A percentile compares a stretch with the other conserved stretches of the same genome.
These are phyloP conservation scores for Polypterus senegalus DNA, from an alignment of 2,113 vertebrate species.

Conservation along the genomic window DNA sequence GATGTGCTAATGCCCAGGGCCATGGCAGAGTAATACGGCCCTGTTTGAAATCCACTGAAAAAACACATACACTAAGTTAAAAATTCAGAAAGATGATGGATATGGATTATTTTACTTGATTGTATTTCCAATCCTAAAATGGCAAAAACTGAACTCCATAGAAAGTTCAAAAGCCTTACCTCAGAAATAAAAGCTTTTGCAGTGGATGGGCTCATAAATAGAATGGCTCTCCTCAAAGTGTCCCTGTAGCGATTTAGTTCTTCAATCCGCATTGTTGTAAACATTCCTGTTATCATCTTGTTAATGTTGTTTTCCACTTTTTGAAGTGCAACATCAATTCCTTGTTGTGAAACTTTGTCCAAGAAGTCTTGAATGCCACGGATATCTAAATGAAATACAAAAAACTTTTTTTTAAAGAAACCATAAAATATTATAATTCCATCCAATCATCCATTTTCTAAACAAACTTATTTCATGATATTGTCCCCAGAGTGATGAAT, in stretches of 20 bases:
- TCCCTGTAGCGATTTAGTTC: constrained; percentile 92
- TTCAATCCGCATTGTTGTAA: constrained; percentile 86
- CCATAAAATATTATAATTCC: constrained; percentile 22
- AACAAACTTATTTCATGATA: constrained; percentile 13
- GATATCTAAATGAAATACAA: constrained; percentile 60
- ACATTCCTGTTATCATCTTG: constrained; percentile 94
- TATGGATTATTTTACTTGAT: too few species aligned
- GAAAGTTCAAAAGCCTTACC: constrained; percentile 45
- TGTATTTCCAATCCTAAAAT: too few species aligned
- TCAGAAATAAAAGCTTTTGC: constrained; percentile 92
- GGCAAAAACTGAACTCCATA: too few species aligned
- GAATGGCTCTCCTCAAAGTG: constrained; percentile 79
- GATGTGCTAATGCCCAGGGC: too few species aligned
- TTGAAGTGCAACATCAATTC: constrained; percentile 96
- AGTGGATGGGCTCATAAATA: constrained; percentile 87
- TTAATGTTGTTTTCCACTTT: constrained; percentile 97
- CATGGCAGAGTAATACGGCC: too few species aligned
- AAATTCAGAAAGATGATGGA: too few species aligned
- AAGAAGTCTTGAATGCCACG: constrained; percentile 94
- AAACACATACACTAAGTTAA: too few species aligned
- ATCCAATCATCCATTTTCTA: constrained; percentile 26
- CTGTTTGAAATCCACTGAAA: too few species aligned
- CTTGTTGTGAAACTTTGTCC: constrained; percentile 91
- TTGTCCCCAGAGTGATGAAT: constrained; percentile 21
- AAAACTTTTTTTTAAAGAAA: neutral